These are phyloP conservation scores for Glandiceps talaboti DNA, from an alignment of 53 echinoderm and acorn worm genomes.

Conservation along the genomic window DNA sequence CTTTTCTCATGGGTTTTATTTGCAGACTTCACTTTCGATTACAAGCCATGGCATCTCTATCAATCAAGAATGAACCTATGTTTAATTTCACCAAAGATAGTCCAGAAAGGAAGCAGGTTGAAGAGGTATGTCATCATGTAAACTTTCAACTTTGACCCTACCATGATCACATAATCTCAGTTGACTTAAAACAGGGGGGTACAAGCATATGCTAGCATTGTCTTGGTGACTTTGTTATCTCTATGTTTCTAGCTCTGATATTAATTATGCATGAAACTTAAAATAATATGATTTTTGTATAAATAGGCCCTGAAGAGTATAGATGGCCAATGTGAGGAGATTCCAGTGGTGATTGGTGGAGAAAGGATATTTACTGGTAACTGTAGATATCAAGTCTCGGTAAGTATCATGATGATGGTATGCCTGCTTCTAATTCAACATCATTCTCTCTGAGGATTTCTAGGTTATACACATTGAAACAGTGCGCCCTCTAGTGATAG, in stretches of 20 bases:
- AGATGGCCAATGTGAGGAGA: constrained; percentile 40
- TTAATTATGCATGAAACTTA: not conserved
- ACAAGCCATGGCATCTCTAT: not conserved
- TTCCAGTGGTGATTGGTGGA: constrained; percentile 80
- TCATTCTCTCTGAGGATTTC: no score
- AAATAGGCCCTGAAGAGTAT: constrained; percentile 66
- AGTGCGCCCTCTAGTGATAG: no score
- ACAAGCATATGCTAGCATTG: no score
- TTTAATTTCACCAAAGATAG: constrained; percentile 56
- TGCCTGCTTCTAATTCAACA: no score
- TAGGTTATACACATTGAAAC: no score
- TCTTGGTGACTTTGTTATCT: not conserved
- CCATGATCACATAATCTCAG: no score
- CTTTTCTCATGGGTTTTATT: no score
- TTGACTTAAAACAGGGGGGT: no score
- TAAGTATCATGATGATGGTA: no score
- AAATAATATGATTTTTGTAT: no score
- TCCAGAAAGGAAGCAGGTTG: constrained; percentile 49
- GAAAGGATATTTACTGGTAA: constrained; percentile 57
- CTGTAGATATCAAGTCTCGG: constrained; percentile 54
- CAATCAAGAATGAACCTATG: constrained; percentile 41
- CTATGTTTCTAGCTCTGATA: not conserved
- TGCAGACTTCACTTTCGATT: not conserved
- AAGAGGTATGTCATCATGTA: constrained; percentile 70
- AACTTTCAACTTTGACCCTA: no score